Evolutionary conservation across 2,113 vertebrate species (phyloP).

Genomic region (Bambusicola thoracicus): DNA sequence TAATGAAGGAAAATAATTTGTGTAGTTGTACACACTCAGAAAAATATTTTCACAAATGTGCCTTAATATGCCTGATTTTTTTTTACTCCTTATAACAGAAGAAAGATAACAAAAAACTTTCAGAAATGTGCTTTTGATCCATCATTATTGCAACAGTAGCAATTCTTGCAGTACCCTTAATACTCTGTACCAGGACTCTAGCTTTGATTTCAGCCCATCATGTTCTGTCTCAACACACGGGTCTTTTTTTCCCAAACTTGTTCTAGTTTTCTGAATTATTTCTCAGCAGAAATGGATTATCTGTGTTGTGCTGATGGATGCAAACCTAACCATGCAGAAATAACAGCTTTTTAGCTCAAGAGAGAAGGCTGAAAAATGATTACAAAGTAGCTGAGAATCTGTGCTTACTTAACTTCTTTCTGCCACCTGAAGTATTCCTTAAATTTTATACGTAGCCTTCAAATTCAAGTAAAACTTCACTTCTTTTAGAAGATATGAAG

Average conservation of each 20-base stretch:
- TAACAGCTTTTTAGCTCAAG: neutral
- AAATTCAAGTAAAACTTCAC: neutral
- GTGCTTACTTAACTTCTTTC: neutral
- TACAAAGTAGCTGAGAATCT: neutral
- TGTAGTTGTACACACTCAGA: neutral
- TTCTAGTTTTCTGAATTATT: neutral
- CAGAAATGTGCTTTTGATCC: neutral
- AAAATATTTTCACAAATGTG: neutral
- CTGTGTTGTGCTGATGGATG: neutral
- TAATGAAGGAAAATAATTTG: neutral
- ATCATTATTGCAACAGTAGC: neutral
- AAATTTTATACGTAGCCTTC: neutral
- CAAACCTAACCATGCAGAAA: neutral
- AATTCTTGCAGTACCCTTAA: neutral
- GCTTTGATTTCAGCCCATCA: neutral
- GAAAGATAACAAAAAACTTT: neutral
- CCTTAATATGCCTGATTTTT: fast-evolving
- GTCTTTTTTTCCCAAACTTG: neutral
- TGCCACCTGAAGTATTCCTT: neutral
- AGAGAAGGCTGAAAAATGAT: neutral
- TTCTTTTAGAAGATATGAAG: neutral
- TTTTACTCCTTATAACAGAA: neutral
- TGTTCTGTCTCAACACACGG: neutral
- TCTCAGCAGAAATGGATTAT: neutral
- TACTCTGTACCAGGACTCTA: neutral